Percentiles rank a stretch among this genome's conserved stretches.
Conservation (phyloP, 1,140 invertebrate genomes). For the Lithobius niger region DNA sequence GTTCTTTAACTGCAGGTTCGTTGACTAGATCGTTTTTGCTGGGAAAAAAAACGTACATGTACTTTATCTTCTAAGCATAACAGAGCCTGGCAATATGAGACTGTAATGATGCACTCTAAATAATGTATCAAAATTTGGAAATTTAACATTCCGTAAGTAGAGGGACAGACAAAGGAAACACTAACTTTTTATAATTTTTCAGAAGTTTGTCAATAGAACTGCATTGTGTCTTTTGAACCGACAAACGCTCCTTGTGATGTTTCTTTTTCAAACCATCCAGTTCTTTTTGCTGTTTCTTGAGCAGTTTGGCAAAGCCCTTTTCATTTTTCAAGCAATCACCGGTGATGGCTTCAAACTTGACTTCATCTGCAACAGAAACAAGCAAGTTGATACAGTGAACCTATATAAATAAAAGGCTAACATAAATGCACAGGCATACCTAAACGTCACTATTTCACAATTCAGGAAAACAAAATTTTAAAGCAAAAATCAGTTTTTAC, state of each 20-base stretch:
- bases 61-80: too few relatives aligned
- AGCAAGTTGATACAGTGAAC: too few relatives aligned
- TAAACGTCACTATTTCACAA: too few relatives aligned
- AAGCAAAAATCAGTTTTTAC: too few relatives aligned
- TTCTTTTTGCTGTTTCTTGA: conserved; percentile 93
- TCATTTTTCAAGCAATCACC: conserved; percentile 77
- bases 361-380: conserved; percentile 33
- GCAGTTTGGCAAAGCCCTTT: conserved; percentile 87
- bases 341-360: conserved; percentile 84
- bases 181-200: conserved; percentile 71
- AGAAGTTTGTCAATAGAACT: conserved; percentile 88
- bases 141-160: too few relatives aligned
- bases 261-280: conserved; percentile 79
- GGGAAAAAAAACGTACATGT: neutral
- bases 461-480: too few relatives aligned
- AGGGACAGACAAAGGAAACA: too few relatives aligned
- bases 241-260: conserved; percentile 81
- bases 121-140: too few relatives aligned
- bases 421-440: too few relatives aligned
- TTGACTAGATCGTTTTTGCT: conserved; percentile 61
- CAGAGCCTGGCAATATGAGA: too few relatives aligned
- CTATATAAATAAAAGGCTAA: too few relatives aligned
- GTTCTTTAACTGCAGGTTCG: conserved; percentile 59
- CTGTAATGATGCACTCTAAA: too few relatives aligned
- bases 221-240: conserved; percentile 88